Evolutionary conservation across 2,797 vertebrate species (phyloP), one percentile per base, ranked within the genome.

Genomic region (Gastrophryne carolinensis): DNA sequence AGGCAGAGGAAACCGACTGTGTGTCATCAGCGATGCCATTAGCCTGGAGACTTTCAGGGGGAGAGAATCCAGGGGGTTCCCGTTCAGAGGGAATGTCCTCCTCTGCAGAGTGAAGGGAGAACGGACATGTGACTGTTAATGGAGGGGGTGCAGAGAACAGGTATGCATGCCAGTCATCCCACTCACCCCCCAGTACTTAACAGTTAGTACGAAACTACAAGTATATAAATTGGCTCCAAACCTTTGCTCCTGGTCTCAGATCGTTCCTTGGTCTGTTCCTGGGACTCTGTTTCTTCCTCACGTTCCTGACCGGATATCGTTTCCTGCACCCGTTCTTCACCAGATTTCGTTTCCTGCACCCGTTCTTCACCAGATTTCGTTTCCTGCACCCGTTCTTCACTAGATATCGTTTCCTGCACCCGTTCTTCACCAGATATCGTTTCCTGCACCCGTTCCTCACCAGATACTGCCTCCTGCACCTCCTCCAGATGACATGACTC

Each of bases 11-110:
- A 75, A 97, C 87, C 5, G 96, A 98, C 0, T 93, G 91, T 19
- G 93, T 91, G 27, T 98, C 96, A 56, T 98, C 96, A 2, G 94
- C 84, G 83, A 97, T 91, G 57, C 97, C 97, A 0, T 98, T 99
- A 81, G 95, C 90, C 86, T 97, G 96, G 71, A 89, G 82, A 11
- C 82, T 87, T 75, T 94, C 95, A 12, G 75, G 19, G 5, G 58
- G 23, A 19, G 56, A 27, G 49, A 44, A 83, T 64, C 92, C 90
- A 1, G 81, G 81, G 80, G 82, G 74, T 75, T 90, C 93, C n/a
- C 86, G 49, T 1, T 82, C 83, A 15, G 87, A 80, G 19, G 68
- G 52, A 44, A 79, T 82, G 47, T 87, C 89, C 80, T 84, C 86
- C 82, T 84, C 90, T 88, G 75, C 73, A 86, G 56, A 34, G 35